Evolutionary conservation across 2,888 invertebrate genomes (phyloP).

Genomic region (Thumatha senex): DNA sequence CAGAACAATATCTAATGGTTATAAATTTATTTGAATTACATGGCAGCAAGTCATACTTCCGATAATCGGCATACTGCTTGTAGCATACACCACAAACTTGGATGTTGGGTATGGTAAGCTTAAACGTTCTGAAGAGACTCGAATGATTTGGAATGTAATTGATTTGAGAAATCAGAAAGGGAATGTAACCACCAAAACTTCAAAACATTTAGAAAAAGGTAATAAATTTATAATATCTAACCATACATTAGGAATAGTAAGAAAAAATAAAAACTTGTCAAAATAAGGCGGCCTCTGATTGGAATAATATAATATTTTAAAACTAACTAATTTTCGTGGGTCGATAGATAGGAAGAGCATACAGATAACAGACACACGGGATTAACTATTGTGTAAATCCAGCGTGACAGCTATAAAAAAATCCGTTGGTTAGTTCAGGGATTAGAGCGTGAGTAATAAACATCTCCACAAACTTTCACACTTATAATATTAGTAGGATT

Average conservation of each 20-base stretch:
- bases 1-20: background rate
- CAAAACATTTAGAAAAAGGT: slow-evolving; percentile 18
- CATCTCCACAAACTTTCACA: no score
- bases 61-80: slow-evolving; percentile 7
- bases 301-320: no score
- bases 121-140: background rate
- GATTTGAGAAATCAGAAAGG: slow-evolving; percentile 4
- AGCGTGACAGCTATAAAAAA: no score
- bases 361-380: no score
- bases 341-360: no score
- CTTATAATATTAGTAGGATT: no score
- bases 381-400: no score
- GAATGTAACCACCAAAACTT: background rate
- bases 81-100: slow-evolving; percentile 17
- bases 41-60: slow-evolving; percentile 21
- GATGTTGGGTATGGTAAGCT: background rate
- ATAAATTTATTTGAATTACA: background rate
- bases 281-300: no score
- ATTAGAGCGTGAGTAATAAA: no score
- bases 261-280: background rate
- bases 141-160: slow-evolving; percentile 1
- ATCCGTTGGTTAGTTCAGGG: no score
- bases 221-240: background rate
- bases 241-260: background rate
- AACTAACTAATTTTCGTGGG: no score